phyloP scores from a whole-genome alignment of 2,888 invertebrate species.

The Chesias legatella region DNA sequence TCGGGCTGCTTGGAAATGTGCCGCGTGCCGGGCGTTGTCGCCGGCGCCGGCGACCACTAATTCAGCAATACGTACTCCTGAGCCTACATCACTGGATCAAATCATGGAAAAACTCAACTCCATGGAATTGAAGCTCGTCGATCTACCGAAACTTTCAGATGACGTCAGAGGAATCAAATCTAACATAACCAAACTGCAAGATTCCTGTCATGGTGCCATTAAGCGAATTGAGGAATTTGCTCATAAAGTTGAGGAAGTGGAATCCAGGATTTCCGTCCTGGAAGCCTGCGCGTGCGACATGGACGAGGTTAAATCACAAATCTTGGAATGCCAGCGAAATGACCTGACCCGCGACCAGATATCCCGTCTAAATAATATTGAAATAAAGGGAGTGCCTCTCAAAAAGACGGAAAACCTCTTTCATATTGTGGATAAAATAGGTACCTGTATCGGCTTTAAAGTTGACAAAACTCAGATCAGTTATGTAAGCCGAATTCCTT shows the following conservation, averaged over 20 bases:
- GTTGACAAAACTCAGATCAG: slow-evolving; percentile 1
- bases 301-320: background rate
- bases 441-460: background rate
- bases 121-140: slow-evolving; percentile 3
- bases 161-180: slow-evolving; percentile 7
- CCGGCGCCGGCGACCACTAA: background rate
- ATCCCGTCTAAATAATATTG: slow-evolving; percentile 2
- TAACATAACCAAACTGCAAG: slow-evolving; percentile 4
- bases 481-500: slow-evolving; percentile 2
- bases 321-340: background rate
- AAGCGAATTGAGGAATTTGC: background rate
- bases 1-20: slow-evolving; percentile 7
- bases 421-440: background rate
- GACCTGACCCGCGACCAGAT: slow-evolving; percentile 1
- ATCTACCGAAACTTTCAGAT: slow-evolving; percentile 3
- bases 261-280: background rate
- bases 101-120: slow-evolving; percentile 1
- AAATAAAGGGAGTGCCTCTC: slow-evolving; percentile 5
- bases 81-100: background rate
- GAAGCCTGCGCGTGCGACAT: background rate
- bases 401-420: slow-evolving; percentile 5
- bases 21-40: background rate
- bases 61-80: background rate
- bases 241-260: background rate
- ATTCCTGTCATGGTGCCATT: background rate